Evolutionary conservation across 2,888 invertebrate genomes (phyloP), one percentile per base, ranked within the genome.

Genomic region (Parnassius apollo): DNA sequence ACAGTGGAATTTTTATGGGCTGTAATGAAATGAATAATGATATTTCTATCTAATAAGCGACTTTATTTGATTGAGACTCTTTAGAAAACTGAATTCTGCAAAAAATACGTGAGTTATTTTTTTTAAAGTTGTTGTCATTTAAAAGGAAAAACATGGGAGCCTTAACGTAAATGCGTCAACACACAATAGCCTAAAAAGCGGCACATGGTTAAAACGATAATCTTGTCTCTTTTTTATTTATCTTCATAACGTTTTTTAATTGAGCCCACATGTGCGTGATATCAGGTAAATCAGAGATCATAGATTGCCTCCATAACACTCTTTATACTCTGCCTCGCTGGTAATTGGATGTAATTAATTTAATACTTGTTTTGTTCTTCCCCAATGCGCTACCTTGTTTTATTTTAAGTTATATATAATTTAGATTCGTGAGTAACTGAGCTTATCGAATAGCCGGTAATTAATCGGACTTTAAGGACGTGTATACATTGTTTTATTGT

Each of bases 231-330:
- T 76, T 49, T 80, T 76, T 78, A 80, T 71, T 51, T 10, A 53
- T 49, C 67, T 65, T 75, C 72, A 74, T 81, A 83, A 78, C 76
- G 76, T 69, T 76, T 77, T 77, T 86, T 89, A 88, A 88, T 87
- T 86, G 86, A 81, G 74, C 77, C 81, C 87, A 87, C 85, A 83
- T 86, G 86, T 83, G 78, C 68, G 71, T 73, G 71, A 77, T 82
- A 86, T 87, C 86, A 72, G 78, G 77, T 81, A 71, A 78, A 83
- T 82, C 80, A 65, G 71, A 80, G 85, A 86, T 86, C 70, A 66
- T 68, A 80, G 85, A 86, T 85, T 82, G 74, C 70, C 22, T n/a
- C 55, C 64, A 65, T 71, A 71, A 75, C 73, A 76, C 72, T 71
- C 67, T 66, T 59, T 64, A 59, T 59, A 55, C 56, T 51, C 70